Evolutionary conservation across 2,797 vertebrate species (phyloP), one percentile per base, ranked within the genome.

Genomic region (Apogon hyalosoma): DNA sequence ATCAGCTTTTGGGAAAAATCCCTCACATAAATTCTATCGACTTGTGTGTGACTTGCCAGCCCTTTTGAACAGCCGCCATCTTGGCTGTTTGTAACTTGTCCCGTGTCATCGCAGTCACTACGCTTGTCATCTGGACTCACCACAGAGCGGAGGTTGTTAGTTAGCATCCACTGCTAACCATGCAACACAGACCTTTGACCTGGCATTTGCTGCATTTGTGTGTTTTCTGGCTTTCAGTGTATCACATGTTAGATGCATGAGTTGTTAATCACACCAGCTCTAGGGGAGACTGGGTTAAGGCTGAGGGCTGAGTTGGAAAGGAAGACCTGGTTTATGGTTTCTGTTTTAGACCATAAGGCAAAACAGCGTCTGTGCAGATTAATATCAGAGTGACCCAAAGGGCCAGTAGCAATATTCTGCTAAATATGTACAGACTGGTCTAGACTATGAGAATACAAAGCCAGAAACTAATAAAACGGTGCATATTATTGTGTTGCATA

Each of bases 21-120:
- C 83, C 76, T 76, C 5, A 3, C 51, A 77, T 74, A 75, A 80
- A 84, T 75, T 52, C 58, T 77, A 51, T 64, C 81, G 69, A 82
- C 66, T 74, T 64, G 49, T 42, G 66, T 63, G 28, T 47, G 55
- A 59, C 67, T 28, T 38, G 59, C 64, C 40, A 33, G 50, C 19
- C 31, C 54, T 57, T 78, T 78, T 84, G 76, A 88, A 76, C 51
- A 7, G 16, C n/a, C 1, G 77, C 82, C 87, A 79, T 87, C 31
- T 82, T 84, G 66, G 73, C 74, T 67, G 72, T 43, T 19, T 19
- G 13, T 21, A 45, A 49, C 42, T 1, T 21, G 51, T 41, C 42
- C 46, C 4, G 1, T 14, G 16, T 61, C 57, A 51, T 83, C 56
- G 38, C 64, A 69, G 81, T 69, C 66, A 11, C 71, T 60, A 49